Conservation (phyloP, 2,888 invertebrate genomes). For the Cataglyphis altisquamis region DNA sequence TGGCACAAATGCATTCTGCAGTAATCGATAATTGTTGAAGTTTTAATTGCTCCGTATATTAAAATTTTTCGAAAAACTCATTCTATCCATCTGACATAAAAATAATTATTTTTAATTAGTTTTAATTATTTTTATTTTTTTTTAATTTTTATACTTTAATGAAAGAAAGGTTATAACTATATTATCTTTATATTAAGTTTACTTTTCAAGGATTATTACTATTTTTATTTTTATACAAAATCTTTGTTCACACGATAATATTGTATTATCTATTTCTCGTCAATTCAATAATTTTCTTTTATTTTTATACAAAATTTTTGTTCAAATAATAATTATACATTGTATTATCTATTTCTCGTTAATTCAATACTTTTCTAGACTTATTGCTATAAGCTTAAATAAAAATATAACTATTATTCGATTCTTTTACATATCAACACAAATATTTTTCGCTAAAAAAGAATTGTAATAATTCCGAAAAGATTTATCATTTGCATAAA, state of each 20-base stretch:
- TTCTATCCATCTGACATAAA: not conserved
- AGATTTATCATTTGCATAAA: not conserved
- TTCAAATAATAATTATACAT: not conserved
- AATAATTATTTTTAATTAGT: conserved; percentile 43
- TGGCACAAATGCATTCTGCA: not conserved
- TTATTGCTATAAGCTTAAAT: not conserved
- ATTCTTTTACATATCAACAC: not conserved
- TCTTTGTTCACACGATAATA: not conserved
- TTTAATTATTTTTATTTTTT: conserved; percentile 9
- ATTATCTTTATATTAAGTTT: not conserved
- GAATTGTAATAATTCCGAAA: conserved; percentile 4
- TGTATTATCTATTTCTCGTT: not conserved
- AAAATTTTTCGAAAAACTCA: conserved; percentile 36
- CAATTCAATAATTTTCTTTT: not conserved
- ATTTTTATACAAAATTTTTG: not conserved
- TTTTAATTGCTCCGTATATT: conserved; percentile 32
- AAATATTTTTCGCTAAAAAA: not conserved
- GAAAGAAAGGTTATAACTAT: not conserved
- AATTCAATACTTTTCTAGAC: not conserved
- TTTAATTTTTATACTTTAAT: conserved; percentile 21
- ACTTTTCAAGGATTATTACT: not conserved
- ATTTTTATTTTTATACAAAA: not conserved
- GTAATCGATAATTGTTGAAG: conserved; percentile 20
- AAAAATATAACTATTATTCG: not conserved
- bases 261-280: not conserved